phyloP scores from a whole-genome alignment of 2,888 invertebrate species.

The Cerastoderma edule region DNA sequence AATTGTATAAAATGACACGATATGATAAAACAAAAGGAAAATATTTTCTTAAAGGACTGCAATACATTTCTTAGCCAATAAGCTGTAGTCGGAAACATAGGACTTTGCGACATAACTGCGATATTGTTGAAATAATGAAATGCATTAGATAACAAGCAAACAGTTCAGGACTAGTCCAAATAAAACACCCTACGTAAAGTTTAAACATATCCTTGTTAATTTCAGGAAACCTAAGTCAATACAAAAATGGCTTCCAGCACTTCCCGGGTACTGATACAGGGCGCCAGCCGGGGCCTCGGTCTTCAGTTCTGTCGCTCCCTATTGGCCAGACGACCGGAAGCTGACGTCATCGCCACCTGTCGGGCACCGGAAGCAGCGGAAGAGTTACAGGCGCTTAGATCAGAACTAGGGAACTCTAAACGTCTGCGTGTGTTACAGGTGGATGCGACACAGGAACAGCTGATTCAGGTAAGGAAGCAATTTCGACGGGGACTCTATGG shows the following conservation, averaged over 20 bases:
- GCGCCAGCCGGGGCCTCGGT: constrained; percentile 76
- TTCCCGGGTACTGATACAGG: constrained; percentile 63
- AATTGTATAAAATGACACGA: no score
- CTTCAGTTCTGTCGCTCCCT: constrained; percentile 73
- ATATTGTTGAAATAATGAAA: no score
- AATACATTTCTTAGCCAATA: no score
- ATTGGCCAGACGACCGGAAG: constrained; percentile 53
- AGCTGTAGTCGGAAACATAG: no score
- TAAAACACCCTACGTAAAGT: no score
- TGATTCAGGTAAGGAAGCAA: constrained; percentile 63
- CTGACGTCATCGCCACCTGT: constrained; percentile 73
- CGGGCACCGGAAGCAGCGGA: constrained; percentile 62
- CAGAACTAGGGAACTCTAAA: constrained; percentile 31
- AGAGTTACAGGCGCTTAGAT: constrained; percentile 60
- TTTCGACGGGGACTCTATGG: no score
- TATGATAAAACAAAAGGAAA: no score
- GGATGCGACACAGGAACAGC: constrained; percentile 68
- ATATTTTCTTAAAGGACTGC: no score
- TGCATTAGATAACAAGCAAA: no score
- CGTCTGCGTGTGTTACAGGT: constrained; percentile 61
- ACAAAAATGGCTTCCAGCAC: not conserved
- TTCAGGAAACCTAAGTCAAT: not conserved
- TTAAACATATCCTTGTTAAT: no score
- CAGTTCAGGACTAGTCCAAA: no score
- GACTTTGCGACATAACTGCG: no score